Evolutionary conservation across 2,113 vertebrate genomes (phyloP).

Genomic region (Equus przewalskii): DNA sequence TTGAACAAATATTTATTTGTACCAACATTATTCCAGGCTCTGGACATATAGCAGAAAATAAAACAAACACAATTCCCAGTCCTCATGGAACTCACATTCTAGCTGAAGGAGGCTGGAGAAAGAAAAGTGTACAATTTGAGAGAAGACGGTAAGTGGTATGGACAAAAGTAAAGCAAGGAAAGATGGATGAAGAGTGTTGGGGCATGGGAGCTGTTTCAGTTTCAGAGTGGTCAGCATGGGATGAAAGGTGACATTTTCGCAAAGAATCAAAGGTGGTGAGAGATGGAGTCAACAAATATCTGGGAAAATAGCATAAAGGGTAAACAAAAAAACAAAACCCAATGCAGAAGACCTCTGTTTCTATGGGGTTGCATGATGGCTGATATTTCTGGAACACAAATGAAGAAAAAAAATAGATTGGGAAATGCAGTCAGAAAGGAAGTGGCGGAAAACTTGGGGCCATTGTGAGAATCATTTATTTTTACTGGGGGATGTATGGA

Average conservation of each 20-base stretch:
- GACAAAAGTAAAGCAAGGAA: too few species aligned
- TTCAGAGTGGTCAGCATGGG: background rate
- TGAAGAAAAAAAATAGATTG: background rate
- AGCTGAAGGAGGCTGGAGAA: too few species aligned
- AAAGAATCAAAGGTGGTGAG: background rate
- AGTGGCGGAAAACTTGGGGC: background rate
- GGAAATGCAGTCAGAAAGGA: background rate
- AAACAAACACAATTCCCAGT: too few species aligned
- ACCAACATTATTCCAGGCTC: too few species aligned
- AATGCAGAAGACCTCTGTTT: background rate
- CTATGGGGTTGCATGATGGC: background rate
- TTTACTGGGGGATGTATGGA: background rate
- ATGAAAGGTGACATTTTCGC: background rate
- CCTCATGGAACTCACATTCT: too few species aligned
- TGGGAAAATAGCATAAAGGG: background rate
- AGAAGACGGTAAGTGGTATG: too few species aligned
- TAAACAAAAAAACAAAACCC: background rate
- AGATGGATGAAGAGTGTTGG: background rate
- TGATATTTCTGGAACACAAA: background rate
- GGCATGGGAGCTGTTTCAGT: too few species aligned
- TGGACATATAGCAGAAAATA: too few species aligned
- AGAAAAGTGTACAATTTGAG: too few species aligned
- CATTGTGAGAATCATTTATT: background rate
- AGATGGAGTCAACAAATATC: background rate
- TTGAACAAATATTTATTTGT: background rate